Percentiles rank a stretch among this genome's conserved stretches.
These are phyloP conservation scores for Coleophora deauratella DNA, from an alignment of 2,888 invertebrate species.

Conservation along the genomic window DNA sequence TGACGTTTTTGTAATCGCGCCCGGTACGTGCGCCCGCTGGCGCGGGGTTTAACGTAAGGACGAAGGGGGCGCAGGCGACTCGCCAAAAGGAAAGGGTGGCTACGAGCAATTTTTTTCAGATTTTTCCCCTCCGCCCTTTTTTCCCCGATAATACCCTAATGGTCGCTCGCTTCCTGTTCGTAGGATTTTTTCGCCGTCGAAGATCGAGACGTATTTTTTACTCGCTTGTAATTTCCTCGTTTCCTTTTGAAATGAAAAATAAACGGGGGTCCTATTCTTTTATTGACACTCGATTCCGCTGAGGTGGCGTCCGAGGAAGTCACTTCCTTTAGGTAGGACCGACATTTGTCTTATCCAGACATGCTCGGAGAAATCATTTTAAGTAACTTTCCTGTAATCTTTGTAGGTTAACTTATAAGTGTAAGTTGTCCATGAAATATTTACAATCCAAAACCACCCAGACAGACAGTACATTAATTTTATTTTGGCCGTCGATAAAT, in stretches of 20 bases:
- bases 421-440: no score
- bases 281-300: slow-evolving; percentile 43
- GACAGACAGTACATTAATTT: slow-evolving; percentile 36
- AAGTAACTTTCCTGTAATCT: no score
- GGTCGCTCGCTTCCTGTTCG: slow-evolving; percentile 71
- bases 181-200: slow-evolving; percentile 52
- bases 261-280: slow-evolving; percentile 37
- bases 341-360: no score
- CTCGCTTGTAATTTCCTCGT: slow-evolving; percentile 61
- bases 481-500: slow-evolving; percentile 60
- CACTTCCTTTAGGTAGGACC: neutral
- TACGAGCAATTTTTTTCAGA: slow-evolving; percentile 66
- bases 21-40: slow-evolving; percentile 48
- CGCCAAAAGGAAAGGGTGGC: slow-evolving; percentile 71
- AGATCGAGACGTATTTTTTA: slow-evolving; percentile 70
- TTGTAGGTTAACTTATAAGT: neutral
- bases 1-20: slow-evolving; percentile 63
- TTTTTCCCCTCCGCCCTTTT: slow-evolving; percentile 57
- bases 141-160: slow-evolving; percentile 73
- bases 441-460: no score
- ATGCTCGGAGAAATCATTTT: no score
- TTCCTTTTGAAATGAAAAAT: slow-evolving; percentile 59
- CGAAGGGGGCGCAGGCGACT: slow-evolving; percentile 52
- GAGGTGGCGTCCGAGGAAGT: slow-evolving; percentile 12
- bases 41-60: slow-evolving; percentile 55